A percentile compares a stretch with the other conserved stretches of the same genome.
These are phyloP conservation scores for Peromyscus eremicus DNA, from an alignment of 2,797 vertebrate genomes.

Conservation along the genomic window DNA sequence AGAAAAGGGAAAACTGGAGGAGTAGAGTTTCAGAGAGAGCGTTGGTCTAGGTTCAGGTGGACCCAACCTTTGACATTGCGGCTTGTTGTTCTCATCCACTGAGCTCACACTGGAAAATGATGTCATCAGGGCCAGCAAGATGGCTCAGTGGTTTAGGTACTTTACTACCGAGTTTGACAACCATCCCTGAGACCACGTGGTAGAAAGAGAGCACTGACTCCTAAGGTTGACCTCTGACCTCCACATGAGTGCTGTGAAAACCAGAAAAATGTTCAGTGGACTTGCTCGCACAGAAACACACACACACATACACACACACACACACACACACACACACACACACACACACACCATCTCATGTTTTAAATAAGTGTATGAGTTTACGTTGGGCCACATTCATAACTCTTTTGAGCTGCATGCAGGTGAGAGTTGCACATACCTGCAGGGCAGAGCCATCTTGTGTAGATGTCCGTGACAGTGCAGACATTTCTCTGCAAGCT, in stretches of 20 bases:
- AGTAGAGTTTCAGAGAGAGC: background rate
- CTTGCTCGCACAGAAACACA: background rate
- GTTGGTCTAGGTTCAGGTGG: background rate
- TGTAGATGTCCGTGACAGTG: background rate
- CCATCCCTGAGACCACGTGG: background rate
- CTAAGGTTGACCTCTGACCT: background rate
- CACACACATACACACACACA: background rate
- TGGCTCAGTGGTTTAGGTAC: background rate
- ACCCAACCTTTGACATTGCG: background rate
- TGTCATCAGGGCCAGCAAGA: background rate
- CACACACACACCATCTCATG: no score
- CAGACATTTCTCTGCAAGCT: background rate
- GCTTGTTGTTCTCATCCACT: background rate
- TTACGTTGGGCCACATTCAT: background rate
- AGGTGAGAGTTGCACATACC: background rate
- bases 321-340: background rate
- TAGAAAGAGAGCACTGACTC: background rate
- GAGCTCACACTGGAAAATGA: background rate
- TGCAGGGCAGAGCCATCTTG: background rate
- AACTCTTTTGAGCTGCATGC: background rate
- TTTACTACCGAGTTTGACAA: background rate
- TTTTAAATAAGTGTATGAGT: background rate
- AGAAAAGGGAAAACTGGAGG: background rate
- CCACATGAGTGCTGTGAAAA: background rate
- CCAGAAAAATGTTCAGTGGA: background rate